Percentiles rank a stretch among this genome's conserved stretches.
phyloP scores from a whole-genome alignment of 2,888 invertebrate genomes.

The Heliconius erato region DNA sequence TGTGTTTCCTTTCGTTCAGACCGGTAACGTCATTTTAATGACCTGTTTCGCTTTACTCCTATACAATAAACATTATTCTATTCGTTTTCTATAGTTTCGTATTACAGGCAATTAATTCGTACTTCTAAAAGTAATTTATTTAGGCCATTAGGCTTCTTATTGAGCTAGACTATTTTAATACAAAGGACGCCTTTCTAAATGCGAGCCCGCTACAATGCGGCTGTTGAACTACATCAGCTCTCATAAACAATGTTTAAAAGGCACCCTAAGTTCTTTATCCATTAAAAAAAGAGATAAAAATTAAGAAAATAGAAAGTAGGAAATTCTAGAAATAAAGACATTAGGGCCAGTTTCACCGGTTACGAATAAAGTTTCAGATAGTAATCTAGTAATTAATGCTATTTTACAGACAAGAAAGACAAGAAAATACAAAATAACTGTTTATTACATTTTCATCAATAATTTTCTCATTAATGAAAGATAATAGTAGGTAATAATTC shows the following conservation, averaged over 20 bases:
- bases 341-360: too few species aligned
- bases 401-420: too few species aligned
- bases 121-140: constrained; percentile 11
- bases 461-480: too few species aligned
- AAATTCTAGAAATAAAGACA: neutral
- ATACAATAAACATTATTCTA: constrained; percentile 18
- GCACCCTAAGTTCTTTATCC: neutral
- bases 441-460: too few species aligned
- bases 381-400: too few species aligned
- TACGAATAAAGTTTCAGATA: too few species aligned
- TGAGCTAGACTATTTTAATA: neutral
- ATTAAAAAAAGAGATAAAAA: neutral
- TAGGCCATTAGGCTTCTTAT: neutral
- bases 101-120: constrained; percentile 19
- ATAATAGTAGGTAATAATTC: too few species aligned
- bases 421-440: too few species aligned
- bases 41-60: constrained; percentile 53
- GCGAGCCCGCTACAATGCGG: neutral
- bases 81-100: constrained; percentile 6
- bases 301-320: neutral
- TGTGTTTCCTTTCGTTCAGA: constrained; percentile 41
- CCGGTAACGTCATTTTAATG: constrained; percentile 70
- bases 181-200: neutral
- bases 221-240: neutral
- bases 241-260: neutral